Conservation (phyloP, 2,797 vertebrate genomes). For the Holocentrus rufus region DNA sequence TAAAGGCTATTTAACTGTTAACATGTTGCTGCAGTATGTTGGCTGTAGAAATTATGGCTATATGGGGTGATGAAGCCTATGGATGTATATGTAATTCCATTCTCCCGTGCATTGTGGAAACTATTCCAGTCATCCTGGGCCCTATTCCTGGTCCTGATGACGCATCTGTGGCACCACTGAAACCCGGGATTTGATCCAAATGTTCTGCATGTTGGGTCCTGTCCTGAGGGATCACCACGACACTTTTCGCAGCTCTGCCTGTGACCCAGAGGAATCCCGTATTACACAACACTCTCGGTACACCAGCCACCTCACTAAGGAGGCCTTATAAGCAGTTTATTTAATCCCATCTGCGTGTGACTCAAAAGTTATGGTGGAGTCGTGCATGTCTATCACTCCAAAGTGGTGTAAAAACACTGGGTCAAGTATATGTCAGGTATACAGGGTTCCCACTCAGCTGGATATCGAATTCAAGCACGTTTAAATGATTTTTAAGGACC, state of each 20-base stretch:
- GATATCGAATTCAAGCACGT: background rate
- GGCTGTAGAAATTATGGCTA: background rate
- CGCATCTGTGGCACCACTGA: constrained; percentile 24
- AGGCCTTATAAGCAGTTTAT: background rate
- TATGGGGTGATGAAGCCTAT: background rate
- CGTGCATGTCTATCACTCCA: background rate
- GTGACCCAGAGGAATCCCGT: constrained; percentile 15
- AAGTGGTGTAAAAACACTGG: background rate
- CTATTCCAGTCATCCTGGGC: constrained; percentile 50
- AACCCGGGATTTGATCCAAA: constrained; percentile 34
- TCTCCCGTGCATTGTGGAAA: constrained; percentile 55
- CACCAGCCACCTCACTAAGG: background rate
- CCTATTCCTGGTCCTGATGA: constrained; percentile 63
- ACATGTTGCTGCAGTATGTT: background rate
- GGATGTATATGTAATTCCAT: constrained; percentile 26
- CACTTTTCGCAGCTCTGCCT: background rate
- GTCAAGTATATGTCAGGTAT: background rate
- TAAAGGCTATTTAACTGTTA: background rate
- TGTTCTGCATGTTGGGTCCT: constrained; percentile 15
- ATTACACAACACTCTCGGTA: constrained; percentile 40
- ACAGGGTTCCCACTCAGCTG: background rate
- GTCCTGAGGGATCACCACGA: constrained; percentile 31
- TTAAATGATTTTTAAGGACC: background rate
- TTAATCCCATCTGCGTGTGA: background rate
- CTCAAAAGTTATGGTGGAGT: background rate